phyloP scores from a whole-genome alignment of 2,888 invertebrate species.

The Parthenolecanium corni region DNA sequence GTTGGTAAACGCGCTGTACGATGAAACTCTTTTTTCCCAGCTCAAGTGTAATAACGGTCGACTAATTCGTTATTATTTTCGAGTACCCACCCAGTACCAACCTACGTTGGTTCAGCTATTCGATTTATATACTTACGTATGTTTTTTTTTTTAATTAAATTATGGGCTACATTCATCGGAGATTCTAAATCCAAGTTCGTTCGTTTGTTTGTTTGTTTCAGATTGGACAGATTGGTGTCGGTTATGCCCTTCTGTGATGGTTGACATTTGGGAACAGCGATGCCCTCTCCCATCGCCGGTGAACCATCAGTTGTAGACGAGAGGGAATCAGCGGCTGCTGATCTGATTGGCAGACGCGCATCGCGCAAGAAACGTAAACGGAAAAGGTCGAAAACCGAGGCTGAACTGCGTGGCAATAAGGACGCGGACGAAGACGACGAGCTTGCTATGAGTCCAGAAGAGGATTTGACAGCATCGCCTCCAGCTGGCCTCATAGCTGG shows the following conservation, averaged over 20 bases:
- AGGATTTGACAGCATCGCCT: slow-evolving; percentile 43
- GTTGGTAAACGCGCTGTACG: too few relatives aligned
- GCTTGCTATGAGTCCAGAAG: slow-evolving; percentile 49
- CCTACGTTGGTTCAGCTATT: too few relatives aligned
- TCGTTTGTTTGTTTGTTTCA: neutral
- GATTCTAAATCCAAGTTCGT: too few relatives aligned
- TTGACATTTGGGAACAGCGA: slow-evolving; percentile 29
- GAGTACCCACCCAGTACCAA: too few relatives aligned
- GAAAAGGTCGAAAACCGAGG: slow-evolving; percentile 28
- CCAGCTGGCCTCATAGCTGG: slow-evolving; percentile 42
- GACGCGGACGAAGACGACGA: slow-evolving; percentile 30
- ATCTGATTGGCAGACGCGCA: slow-evolving; percentile 7
- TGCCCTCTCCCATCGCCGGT: slow-evolving; percentile 29
- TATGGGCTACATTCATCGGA: too few relatives aligned
- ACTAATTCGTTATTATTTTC: too few relatives aligned
- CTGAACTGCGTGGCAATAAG: slow-evolving; percentile 30
- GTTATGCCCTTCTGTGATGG: slow-evolving; percentile 28
- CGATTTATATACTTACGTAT: too few relatives aligned
- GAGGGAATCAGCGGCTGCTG: slow-evolving; percentile 21
- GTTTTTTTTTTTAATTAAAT: too few relatives aligned
- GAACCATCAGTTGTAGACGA: slow-evolving; percentile 27
- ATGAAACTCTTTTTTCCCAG: too few relatives aligned
- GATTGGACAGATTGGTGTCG: slow-evolving; percentile 23
- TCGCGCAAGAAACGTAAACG: slow-evolving; percentile 24
- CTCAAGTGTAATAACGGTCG: too few relatives aligned